A percentile compares a stretch with the other conserved stretches of the same genome.
Conservation (phyloP, 2,113 vertebrate genomes). For the Noturus placidus region DNA sequence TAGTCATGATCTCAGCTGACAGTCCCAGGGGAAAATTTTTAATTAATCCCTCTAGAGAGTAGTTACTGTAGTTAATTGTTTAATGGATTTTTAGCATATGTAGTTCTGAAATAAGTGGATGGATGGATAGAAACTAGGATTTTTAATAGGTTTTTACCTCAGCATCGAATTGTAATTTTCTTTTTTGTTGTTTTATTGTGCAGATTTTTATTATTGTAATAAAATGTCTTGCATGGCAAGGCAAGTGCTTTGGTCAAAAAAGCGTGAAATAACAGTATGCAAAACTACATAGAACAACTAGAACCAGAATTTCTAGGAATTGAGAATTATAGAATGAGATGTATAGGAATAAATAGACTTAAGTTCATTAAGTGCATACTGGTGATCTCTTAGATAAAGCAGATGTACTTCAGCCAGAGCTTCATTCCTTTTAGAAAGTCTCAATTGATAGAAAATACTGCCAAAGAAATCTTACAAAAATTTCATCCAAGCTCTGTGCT, state of each 20-base stretch:
- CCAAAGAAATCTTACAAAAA: neutral
- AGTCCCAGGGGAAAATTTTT: neutral
- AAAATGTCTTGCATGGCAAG: neutral
- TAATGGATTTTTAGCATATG: neutral
- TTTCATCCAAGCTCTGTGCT: neutral
- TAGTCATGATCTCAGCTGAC: neutral
- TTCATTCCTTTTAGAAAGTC: constrained; percentile 28
- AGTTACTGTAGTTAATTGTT: neutral
- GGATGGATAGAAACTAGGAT: neutral
- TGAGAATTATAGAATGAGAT: neutral
- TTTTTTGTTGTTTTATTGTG: neutral
- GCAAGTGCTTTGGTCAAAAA: neutral
- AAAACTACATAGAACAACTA: neutral
- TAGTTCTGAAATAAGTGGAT: neutral
- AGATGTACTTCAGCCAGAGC: constrained; percentile 12
- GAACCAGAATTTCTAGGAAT: neutral
- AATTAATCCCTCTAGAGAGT: neutral
- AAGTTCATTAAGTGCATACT: neutral
- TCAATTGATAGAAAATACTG: neutral
- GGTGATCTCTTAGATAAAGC: neutral
- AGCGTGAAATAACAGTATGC: neutral
- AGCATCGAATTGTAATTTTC: neutral
- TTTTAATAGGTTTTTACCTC: neutral
- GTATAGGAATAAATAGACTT: neutral
- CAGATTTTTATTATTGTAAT: neutral